Evolutionary conservation across 2,888 invertebrate species (phyloP), one percentile per base, ranked within the genome.

Genomic region (Pyrochroa serraticornis): DNA sequence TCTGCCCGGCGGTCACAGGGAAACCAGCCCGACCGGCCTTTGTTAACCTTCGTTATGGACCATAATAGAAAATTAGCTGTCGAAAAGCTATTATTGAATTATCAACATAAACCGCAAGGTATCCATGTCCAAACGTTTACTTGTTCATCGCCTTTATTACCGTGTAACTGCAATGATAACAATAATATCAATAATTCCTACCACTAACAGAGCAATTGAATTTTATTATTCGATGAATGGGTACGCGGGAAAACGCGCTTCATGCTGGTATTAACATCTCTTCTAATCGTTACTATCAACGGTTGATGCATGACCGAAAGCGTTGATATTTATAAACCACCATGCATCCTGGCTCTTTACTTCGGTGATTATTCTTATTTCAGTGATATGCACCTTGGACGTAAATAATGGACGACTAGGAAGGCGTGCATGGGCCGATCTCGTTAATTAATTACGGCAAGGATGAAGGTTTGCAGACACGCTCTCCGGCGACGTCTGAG

Each of bases 381-480:
- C 56, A 62, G 52, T 62, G 56, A 62, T 58, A 62, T 53, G 43
- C 53, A 58, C 46, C 38, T 45, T 38, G 46, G 38, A 47, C 50
- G 56, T 60, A 60, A 61, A 65, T 65, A 60, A 52, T 60, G 56
- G 43, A 50, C 54, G 51, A 30, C 39, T 32, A 46, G 31, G 43
- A 50, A 60, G 63, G 65, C 63, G 65, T 62, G 53, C 63, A 53
- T 48, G 41, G 49, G 52, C 47, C 45, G 61, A 62, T 65, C 55
- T 53, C 45, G 60, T 60, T 62, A 65, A 65, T 65, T 65, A 65
- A 65, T 65, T 63, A 63, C 55, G 32, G 56, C 46, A 51, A 59
- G 48, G 49, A 51, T 61, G 56, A 60, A 49, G 44, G 49, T 54
- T 42, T 46, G 45, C 54, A 46, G 46, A 50, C 59, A 50, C 43